Evolutionary conservation across 2,888 invertebrate species (phyloP).

Genomic region (Eupithecia exiguata): DNA sequence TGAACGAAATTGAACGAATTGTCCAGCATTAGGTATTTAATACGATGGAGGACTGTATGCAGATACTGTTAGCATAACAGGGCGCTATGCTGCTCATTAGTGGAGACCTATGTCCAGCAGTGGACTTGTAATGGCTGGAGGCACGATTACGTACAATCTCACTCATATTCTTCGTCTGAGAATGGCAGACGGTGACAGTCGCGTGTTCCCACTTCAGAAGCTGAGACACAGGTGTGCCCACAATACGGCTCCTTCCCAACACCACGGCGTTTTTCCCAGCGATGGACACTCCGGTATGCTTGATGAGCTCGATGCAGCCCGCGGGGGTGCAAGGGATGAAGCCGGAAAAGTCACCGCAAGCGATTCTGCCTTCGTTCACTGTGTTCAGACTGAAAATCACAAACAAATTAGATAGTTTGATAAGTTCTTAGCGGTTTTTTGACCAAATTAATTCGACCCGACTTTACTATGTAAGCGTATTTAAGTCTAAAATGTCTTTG

Average conservation of each 20-base stretch:
- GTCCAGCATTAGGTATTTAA: too few relatives aligned
- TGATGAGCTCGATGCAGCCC: constrained; percentile 96
- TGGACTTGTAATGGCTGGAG: background rate
- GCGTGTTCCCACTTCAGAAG: constrained; percentile 98
- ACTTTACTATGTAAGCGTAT: background rate
- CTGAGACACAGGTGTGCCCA: constrained; percentile 97
- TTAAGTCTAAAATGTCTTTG: too few relatives aligned
- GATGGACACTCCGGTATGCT: constrained; percentile 89
- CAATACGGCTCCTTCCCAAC: constrained; percentile 98
- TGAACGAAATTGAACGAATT: too few relatives aligned
- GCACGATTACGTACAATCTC: constrained; percentile 84
- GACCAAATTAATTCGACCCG: too few relatives aligned
- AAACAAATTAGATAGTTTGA: background rate
- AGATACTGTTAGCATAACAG: too few relatives aligned
- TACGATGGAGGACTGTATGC: too few relatives aligned
- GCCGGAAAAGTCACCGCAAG: constrained; percentile 94
- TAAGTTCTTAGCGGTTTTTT: background rate
- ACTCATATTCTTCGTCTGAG: constrained; percentile 92
- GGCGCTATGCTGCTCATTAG: too few relatives aligned
- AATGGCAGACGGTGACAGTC: constrained; percentile 98
- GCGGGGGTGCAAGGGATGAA: constrained; percentile 98
- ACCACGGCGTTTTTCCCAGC: constrained; percentile 95
- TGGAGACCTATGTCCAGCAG: too few relatives aligned
- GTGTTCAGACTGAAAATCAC: constrained; percentile 89
- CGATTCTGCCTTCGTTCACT: constrained; percentile 95